Percentiles rank a stretch among this genome's conserved stretches.
Evolutionary conservation across 2,888 invertebrate genomes (phyloP).

Genomic region (Dynastes hyllus): DNA sequence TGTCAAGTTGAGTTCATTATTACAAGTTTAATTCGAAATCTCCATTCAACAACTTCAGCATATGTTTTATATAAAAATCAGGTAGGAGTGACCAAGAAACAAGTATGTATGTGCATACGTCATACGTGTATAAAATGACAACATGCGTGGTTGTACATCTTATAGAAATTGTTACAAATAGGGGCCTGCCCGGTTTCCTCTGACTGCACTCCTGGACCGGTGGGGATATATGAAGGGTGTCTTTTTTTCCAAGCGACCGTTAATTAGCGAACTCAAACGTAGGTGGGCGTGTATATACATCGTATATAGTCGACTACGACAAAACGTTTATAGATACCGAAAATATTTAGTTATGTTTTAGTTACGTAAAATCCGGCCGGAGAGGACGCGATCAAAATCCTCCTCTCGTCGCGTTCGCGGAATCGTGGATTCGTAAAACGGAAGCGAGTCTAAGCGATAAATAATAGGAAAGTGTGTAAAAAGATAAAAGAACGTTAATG

Average conservation of each 20-base stretch:
- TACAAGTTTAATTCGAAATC: too few relatives aligned
- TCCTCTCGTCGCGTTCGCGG: slow-evolving; percentile 20
- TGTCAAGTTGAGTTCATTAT: too few relatives aligned
- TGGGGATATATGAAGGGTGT: slow-evolving; percentile 41
- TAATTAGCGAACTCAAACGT: slow-evolving; percentile 36
- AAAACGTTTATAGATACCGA: slow-evolving; percentile 36
- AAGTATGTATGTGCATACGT: background rate
- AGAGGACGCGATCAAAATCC: background rate
- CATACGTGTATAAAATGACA: background rate
- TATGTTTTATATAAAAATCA: background rate
- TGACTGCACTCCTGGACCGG: slow-evolving; percentile 22
- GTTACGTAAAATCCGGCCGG: slow-evolving; percentile 22
- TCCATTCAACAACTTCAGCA: background rate
- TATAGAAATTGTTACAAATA: slow-evolving; percentile 22
- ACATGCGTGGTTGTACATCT: slow-evolving; percentile 7
- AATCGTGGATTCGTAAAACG: slow-evolving; percentile 25
- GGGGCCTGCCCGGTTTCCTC: slow-evolving; percentile 21
- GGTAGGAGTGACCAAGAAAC: slow-evolving; percentile 1
- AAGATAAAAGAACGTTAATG: slow-evolving; percentile 21
- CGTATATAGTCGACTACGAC: slow-evolving; percentile 8
- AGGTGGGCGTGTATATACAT: slow-evolving; percentile 30
- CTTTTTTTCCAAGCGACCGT: slow-evolving; percentile 31
- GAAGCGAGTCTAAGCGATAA: background rate
- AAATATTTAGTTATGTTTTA: slow-evolving; percentile 40
- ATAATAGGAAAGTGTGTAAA: background rate